Evolutionary conservation across 2,113 vertebrate genomes (phyloP).

Genomic region (Spizaetus ornatus): DNA sequence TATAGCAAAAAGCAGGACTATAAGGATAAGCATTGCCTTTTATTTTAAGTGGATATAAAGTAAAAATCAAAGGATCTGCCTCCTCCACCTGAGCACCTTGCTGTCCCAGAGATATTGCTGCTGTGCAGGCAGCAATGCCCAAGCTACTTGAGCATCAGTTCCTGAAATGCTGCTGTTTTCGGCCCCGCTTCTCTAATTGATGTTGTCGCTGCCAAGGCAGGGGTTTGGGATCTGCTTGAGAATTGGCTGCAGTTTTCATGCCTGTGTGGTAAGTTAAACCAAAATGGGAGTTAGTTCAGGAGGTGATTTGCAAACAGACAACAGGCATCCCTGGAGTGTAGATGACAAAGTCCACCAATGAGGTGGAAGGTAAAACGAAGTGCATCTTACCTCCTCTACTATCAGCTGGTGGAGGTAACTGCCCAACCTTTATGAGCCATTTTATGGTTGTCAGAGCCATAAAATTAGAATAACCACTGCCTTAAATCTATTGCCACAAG

Average conservation of each 20-base stretch:
- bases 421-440: not conserved
- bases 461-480: not conserved
- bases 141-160: rapidly evolving
- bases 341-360: not conserved
- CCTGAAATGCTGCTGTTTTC: not conserved
- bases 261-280: not conserved
- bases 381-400: not conserved
- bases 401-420: not conserved
- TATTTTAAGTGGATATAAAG: not conserved
- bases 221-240: not conserved
- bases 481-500: not conserved
- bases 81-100: not conserved
- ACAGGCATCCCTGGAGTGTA: not conserved
- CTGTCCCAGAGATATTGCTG: not conserved
- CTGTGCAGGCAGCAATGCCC: not conserved
- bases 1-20: not conserved
- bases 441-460: not conserved
- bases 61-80: not conserved
- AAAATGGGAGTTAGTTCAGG: not conserved
- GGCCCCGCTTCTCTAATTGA: not conserved
- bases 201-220: not conserved
- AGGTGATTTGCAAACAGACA: not conserved
- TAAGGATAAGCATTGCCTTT: not conserved
- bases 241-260: not conserved
- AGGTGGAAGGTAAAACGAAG: not conserved